Evolutionary conservation across 2,797 vertebrate genomes (phyloP).

Genomic region (Melanogrammus aeglefinus): DNA sequence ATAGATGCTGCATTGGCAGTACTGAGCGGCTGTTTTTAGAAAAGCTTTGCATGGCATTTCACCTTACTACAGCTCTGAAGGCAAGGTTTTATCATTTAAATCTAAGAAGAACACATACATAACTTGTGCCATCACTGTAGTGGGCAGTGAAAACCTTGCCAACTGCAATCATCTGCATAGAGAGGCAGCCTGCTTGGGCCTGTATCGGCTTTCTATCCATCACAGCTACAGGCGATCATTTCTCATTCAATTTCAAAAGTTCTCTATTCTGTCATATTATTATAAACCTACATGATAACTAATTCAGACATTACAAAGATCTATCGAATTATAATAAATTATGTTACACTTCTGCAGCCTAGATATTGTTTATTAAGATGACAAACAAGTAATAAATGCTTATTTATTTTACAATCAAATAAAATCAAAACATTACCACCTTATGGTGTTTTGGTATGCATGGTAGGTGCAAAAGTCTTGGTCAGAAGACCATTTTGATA

Average conservation of each 20-base stretch:
- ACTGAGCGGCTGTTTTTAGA: conserved; percentile 2
- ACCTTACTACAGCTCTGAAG: background rate
- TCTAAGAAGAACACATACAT: background rate
- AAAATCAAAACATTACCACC: background rate
- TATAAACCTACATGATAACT: background rate
- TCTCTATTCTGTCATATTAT: background rate
- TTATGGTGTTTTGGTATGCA: background rate
- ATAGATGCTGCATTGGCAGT: background rate
- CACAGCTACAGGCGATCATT: background rate
- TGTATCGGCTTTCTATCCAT: background rate
- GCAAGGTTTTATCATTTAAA: background rate
- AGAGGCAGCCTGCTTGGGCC: background rate
- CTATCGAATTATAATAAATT: background rate
- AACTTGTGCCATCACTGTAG: background rate
- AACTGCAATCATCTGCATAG: background rate
- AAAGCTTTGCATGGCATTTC: background rate
- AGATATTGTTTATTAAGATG: conserved; percentile 3
- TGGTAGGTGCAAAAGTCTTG: background rate
- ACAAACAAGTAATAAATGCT: background rate
- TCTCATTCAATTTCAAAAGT: conserved; percentile 2
- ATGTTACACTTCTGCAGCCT: background rate
- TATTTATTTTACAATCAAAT: background rate
- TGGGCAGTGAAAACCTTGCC: background rate
- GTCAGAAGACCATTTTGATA: background rate
- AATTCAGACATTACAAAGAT: background rate